Percentiles rank a stretch among this genome's conserved stretches.
Conservation (phyloP, 2,113 vertebrate species). For the Theropithecus gelada region DNA sequence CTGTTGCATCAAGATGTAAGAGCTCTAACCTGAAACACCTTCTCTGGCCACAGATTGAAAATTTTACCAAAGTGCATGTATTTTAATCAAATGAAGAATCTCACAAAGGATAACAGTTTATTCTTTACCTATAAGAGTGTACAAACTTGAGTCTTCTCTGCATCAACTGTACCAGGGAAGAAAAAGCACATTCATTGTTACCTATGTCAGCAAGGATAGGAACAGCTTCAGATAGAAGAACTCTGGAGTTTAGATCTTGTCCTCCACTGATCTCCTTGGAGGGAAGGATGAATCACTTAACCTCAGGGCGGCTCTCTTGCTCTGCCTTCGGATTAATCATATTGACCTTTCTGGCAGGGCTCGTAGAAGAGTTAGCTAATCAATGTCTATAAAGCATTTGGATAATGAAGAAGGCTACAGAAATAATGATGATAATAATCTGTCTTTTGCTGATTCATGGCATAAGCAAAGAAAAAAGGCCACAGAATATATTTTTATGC, state of each 20-base stretch:
- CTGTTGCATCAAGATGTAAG: neutral
- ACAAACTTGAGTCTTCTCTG: neutral
- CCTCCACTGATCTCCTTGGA: neutral
- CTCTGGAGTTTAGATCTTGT: neutral
- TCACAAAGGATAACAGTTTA: neutral
- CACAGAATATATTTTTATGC: neutral
- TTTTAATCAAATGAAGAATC: neutral
- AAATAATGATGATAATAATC: neutral
- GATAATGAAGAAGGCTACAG: conserved; percentile 42
- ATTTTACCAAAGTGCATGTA: neutral
- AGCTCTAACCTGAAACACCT: neutral
- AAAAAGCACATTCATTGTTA: neutral
- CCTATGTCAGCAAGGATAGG: neutral
- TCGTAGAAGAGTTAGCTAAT: conserved; percentile 37
- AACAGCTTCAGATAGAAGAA: neutral
- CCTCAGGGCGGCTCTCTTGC: neutral
- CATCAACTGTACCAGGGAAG: neutral
- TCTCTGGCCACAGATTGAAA: neutral
- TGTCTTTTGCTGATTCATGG: conserved; percentile 21
- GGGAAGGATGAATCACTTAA: conserved; percentile 20
- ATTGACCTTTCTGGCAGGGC: conserved; percentile 31
- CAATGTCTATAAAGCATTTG: conserved; percentile 27
- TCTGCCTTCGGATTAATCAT: conserved; percentile 59
- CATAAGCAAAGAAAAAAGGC: neutral
- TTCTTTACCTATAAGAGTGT: neutral